Conservation (phyloP, 1,140 invertebrate species). For the Temnothorax longispinosus region DNA sequence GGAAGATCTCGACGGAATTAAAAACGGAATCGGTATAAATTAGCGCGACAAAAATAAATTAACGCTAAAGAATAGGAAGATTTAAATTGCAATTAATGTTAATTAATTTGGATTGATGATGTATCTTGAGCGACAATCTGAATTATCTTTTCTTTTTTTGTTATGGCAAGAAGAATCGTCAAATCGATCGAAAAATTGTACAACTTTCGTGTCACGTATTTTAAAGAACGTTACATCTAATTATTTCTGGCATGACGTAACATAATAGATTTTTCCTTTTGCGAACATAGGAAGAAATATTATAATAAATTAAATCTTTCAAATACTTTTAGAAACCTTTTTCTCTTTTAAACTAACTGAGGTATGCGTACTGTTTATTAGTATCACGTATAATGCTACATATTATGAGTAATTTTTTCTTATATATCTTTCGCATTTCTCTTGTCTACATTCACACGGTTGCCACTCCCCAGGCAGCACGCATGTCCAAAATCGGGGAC, state of each 20-base stretch:
- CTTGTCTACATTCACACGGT: not conserved
- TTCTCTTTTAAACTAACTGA: not conserved
- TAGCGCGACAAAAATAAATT: not conserved
- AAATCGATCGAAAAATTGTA: not conserved
- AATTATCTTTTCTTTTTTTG: not conserved
- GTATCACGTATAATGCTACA: not conserved
- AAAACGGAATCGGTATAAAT: not conserved
- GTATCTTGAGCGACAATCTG: not conserved
- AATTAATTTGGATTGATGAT: not conserved
- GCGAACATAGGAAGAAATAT: not conserved
- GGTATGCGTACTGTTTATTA: not conserved
- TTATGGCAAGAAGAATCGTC: not conserved
- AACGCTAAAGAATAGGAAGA: not conserved
- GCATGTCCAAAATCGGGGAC: too few species aligned
- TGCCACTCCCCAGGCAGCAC: too few species aligned
- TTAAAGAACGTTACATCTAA: not conserved
- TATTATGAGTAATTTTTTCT: not conserved
- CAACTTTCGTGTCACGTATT: not conserved
- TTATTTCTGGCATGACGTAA: not conserved
- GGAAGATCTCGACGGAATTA: slow-evolving; percentile 3
- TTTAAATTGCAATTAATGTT: not conserved
- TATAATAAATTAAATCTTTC: not conserved
- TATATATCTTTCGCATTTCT: not conserved
- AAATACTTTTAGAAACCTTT: not conserved
- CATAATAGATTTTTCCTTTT: not conserved